Base-by-base conservation (phyloP, 2,888 invertebrate species). In the Craniophora ligustri region DNA sequence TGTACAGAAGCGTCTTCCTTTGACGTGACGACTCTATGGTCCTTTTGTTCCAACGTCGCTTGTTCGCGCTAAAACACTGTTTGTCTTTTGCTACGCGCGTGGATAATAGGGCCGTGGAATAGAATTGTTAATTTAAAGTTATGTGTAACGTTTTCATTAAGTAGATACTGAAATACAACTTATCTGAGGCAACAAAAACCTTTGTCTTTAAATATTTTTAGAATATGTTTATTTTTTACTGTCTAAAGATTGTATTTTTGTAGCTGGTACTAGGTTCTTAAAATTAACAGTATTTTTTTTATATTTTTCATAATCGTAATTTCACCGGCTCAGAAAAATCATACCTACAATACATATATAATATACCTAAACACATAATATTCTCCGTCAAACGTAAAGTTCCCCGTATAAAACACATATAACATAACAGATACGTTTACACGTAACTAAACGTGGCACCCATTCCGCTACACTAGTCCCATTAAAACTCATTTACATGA, bases 81-180 rank as follows among this genome's bases (percentile, higher is more conserved):
- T 71, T 68, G 72, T 72, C 72, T 74, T 74, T 74, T 72, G 63
- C 63, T 54, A 63, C 56, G 32, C 44, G 32, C 36, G 30, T 35
- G 54, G 26, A 59, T 56, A 71, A 58, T 67, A 41, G 65, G 49
- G 49, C 30, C 39, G 31, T 53, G 19, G 40, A 61, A 38, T 30
- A 13, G 11, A 49, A 58, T 57, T 57, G 50, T 54, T 46, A 45
- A 23, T 36, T 35, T 40, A 45, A 55, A 59, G 34, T 53, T 45
- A 15, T 49, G n/a, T 38, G 10, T 36, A 38, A 63, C 45, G 39
- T 41, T 46, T 38, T 42, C 13, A n/a, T 13, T 31, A 11, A 11
- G 4, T 13, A 2, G 11, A 23, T 31, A 34, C 30, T 39, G 10
- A 5, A 18, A 3, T 18, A 18, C 5, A 35, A 35, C n/a, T n/a